A percentile compares a stretch with the other conserved stretches of the same genome.
Conservation (phyloP, 2,888 invertebrate species). For the Sympetrum striolatum region DNA sequence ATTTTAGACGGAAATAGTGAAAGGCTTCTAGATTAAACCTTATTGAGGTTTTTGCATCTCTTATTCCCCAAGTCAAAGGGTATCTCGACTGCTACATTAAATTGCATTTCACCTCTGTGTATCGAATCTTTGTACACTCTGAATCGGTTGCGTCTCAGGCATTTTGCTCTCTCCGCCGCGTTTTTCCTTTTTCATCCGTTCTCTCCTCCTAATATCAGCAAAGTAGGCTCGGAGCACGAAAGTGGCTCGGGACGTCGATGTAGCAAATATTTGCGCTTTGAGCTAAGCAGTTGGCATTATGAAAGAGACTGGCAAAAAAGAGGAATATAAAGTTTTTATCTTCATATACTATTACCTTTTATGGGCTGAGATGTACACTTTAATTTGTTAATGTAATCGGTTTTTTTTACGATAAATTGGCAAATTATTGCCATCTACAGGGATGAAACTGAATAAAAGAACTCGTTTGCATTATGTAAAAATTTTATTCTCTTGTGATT, state of each 20-base stretch:
- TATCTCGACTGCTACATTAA: not conserved
- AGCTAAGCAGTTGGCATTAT: not conserved
- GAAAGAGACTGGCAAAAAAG: not conserved
- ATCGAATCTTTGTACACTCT: not conserved
- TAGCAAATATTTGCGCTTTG: not conserved
- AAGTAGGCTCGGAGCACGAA: not conserved
- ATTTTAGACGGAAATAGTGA: no score
- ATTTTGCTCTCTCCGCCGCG: not conserved
- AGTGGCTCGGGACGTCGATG: not conserved
- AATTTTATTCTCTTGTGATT: no score
- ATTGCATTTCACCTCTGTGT: not conserved
- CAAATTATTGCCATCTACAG: no score
- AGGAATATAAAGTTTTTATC: not conserved
- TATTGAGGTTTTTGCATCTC: not conserved
- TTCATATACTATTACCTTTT: not conserved
- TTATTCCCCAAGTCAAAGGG: not conserved
- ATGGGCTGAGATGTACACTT: not conserved
- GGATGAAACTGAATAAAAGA: no score
- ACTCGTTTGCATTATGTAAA: no score
- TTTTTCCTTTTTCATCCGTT: not conserved
- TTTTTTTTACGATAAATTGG: no score
- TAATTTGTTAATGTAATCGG: not conserved
- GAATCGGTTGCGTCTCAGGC: not conserved
- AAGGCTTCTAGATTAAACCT: no score
- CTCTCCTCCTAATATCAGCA: not conserved